Percentiles rank a stretch among this genome's conserved stretches.
Conservation (phyloP, 2,888 invertebrate genomes). For the Thereva unica region DNA sequence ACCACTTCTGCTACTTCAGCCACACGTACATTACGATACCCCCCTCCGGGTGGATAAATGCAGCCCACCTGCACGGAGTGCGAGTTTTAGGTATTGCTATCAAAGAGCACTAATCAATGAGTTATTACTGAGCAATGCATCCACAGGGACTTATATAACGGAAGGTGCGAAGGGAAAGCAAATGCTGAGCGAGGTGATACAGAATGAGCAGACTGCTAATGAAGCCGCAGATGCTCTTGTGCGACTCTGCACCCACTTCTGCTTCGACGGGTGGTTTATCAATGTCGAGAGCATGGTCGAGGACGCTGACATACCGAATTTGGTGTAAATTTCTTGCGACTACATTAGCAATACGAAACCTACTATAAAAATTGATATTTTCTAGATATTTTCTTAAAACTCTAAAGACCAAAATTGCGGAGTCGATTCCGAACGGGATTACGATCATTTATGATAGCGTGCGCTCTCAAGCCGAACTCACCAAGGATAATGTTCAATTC, state of each 20-base stretch:
- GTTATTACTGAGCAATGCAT: background rate
- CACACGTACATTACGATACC: constrained; percentile 95
- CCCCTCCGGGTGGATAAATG: constrained; percentile 89
- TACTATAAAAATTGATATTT: constrained; percentile 11
- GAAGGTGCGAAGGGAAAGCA: constrained; percentile 71
- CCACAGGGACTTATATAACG: constrained; percentile 86
- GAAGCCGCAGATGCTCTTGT: constrained; percentile 72
- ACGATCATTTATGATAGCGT: constrained; percentile 70
- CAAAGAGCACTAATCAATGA: background rate
- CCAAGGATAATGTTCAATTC: too few relatives aligned
- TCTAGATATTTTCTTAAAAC: constrained; percentile 50
- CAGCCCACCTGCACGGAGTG: constrained; percentile 89
- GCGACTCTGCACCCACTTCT: constrained; percentile 70
- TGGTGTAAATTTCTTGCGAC: constrained; percentile 48
- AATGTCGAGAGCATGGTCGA: constrained; percentile 86
- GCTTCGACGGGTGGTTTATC: constrained; percentile 96
- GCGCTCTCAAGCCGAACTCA: too few relatives aligned
- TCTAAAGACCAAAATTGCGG: constrained; percentile 44
- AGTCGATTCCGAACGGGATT: constrained; percentile 62
- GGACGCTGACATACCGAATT: constrained; percentile 47
- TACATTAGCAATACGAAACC: background rate
- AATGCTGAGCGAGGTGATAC: constrained; percentile 71
- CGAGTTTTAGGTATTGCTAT: constrained; percentile 74
- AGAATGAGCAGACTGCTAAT: constrained; percentile 62
- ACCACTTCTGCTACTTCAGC: constrained; percentile 95